Evolutionary conservation across 35 echinoderm and acorn worm species (phyloP), one percentile per base, ranked within the genome.

Genomic region (Antedon bifida): DNA sequence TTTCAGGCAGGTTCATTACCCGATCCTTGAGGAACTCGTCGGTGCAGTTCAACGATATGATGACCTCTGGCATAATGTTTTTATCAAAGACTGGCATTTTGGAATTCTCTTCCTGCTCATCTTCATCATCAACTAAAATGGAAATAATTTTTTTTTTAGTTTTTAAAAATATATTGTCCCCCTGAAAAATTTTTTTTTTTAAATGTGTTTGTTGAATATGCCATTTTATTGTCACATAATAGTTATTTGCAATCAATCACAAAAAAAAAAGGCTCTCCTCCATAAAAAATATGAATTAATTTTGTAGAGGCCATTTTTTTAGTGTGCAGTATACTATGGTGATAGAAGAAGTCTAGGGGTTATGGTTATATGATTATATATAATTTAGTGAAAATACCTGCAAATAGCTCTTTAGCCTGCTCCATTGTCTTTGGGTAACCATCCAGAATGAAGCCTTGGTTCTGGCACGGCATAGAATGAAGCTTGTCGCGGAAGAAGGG

Each of bases 401-500:
- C 94, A 92, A 97, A 97, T 21, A 97, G 82, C 39, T 97, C 94
- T 82, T 86, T 92, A 8, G 94, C 94, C 82, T 97, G 94, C 16
- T 92, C 87, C 81, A 89, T 76, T 1, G 94, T 92, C 90, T 97
- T 97, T 36, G 94, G 94, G 46, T 87, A 97, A 26, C 94, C 94
- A 89, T 97, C 94, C 8, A 97, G 74, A 74, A 97, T 88, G 39
- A 97, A 97, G n/a, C 94, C 94, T 81, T 97, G 94, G 79, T 97
- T 97, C 85, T 97, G 94, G 78, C 94, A 97, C 32, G 94, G 94
- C 94, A 97, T 97, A 76, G 94, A 97, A 46, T 97, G 94, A 16
- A 97, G 88, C 77, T 97, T 97, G 42, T 97, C 94, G n/a, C 94
- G 84, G 79, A 90, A 97, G 34, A 97, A 97, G 26, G 85, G 90